Evolutionary conservation across 2,888 invertebrate species (phyloP), one percentile per base, ranked within the genome.

Genomic region (Cloeon dipterum): DNA sequence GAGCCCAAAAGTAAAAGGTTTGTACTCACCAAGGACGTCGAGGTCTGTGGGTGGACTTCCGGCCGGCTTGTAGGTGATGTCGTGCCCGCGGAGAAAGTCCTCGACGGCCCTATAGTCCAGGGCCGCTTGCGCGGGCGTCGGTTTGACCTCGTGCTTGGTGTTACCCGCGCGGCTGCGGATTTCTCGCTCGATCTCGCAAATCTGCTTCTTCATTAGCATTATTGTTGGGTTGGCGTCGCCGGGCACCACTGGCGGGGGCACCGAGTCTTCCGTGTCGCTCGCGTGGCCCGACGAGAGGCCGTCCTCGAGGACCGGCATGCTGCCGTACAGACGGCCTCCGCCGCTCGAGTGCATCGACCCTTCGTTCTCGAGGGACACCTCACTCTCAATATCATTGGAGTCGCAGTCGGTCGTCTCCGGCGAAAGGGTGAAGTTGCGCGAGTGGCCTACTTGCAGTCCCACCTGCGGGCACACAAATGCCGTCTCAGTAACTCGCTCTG

Each of bases 321-420:
- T 73, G 35, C 71, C 72, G 57, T 66, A 77, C 58, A 69, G 66
- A 54, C 68, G 66, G 34, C 49, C 29, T 8, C 29, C 29, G 7
- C 29, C 47, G 18, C 51, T 49, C 4, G 54, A 53, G 43, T 52
- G 51, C 39, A 54, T 41, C 38, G 53, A 53, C 11, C 53, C 53
- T 40, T 55, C 55, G 40, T 47, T 47, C 38, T 52, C 50, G 45
- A 78, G 67, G 34, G 78, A 78, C 45, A 78, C 71, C 56, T 85
- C 77, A 55, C 81, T 86, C 56, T 83, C 82, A 48, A 82, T 65
- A 53, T 83, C 83, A 54, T 81, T 79, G 43, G 82, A 83, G 58
- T 85, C 88, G 53, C 82, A 85, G 59, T 89, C 89, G 40, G 86
- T 89, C 41, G 83, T 82, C 60, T 88, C 89, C 5, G 88, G 85